A percentile compares a stretch with the other conserved stretches of the same genome.
These are phyloP conservation scores for Bovichtus diacanthus DNA, from an alignment of 2,797 vertebrate genomes.

Conservation along the genomic window DNA sequence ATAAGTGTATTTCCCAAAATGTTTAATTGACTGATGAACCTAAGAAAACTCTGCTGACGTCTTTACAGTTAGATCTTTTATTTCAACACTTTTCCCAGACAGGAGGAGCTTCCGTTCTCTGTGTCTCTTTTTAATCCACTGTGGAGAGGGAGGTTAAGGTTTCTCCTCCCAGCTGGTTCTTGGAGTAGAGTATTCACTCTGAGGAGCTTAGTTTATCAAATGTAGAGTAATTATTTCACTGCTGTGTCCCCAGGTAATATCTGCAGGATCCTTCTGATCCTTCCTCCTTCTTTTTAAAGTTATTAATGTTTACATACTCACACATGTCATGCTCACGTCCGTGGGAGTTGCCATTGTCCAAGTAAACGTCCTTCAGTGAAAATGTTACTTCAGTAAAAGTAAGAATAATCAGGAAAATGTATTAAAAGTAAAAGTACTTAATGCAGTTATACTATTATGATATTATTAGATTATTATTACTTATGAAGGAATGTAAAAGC, in stretches of 20 bases:
- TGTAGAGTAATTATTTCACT: background rate
- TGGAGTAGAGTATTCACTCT: background rate
- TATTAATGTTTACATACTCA: background rate
- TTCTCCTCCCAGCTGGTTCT: background rate
- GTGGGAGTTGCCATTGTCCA: background rate
- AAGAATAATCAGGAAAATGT: too few species aligned
- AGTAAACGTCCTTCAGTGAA: too few species aligned
- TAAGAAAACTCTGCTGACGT: background rate
- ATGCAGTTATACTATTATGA: too few species aligned
- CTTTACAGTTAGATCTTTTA: background rate
- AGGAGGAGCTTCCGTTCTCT: slow-evolving; percentile 7
- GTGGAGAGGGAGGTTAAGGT: background rate
- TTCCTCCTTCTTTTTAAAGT: background rate
- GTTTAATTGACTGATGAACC: background rate
- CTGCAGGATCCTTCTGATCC: background rate
- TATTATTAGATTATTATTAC: too few species aligned
- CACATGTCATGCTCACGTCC: accelerated
- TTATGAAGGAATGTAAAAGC: too few species aligned
- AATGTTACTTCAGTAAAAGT: too few species aligned
- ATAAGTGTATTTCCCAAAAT: background rate
- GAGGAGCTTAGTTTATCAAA: background rate
- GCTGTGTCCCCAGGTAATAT: background rate
- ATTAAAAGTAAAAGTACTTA: too few species aligned
- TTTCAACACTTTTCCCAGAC: background rate
- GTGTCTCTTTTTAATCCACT: slow-evolving; percentile 8